These are phyloP conservation scores for Pogonomyrmex barbatus DNA, from an alignment of 1,140 invertebrate species.

Conservation along the genomic window DNA sequence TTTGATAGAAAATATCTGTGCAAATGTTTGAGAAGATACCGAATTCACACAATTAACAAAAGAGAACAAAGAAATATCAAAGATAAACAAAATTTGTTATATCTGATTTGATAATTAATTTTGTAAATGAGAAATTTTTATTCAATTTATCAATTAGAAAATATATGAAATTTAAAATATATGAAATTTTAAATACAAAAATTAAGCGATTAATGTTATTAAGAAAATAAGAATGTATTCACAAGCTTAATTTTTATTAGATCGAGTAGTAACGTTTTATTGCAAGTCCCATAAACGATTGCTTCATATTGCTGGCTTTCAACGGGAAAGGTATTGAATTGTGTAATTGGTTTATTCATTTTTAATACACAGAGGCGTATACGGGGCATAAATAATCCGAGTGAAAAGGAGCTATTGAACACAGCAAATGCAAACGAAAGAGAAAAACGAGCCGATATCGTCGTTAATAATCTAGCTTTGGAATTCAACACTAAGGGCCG, in stretches of 20 bases:
- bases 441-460: conserved; percentile 40
- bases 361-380: conserved; percentile 3
- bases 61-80: background rate
- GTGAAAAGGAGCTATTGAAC: conserved; percentile 31
- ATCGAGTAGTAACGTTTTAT: background rate
- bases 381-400: conserved; percentile 53
- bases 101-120: background rate
- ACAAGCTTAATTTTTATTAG: background rate
- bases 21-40: background rate
- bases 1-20: background rate
- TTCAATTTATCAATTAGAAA: background rate
- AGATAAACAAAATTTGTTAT: background rate
- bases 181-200: too few species aligned
- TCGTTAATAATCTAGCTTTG: conserved; percentile 55
- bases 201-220: background rate
- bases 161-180: background rate
- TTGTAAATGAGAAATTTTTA: background rate
- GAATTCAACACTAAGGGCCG: conserved; percentile 47
- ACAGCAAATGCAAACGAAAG: background rate
- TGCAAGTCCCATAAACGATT: background rate
- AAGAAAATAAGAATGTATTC: background rate
- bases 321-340: background rate
- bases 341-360: conserved; percentile 32
- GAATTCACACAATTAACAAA: background rate
- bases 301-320: conserved; percentile 7